These are phyloP conservation scores for Choreutis nemorana DNA, from an alignment of 2,888 invertebrate species.

Conservation along the genomic window DNA sequence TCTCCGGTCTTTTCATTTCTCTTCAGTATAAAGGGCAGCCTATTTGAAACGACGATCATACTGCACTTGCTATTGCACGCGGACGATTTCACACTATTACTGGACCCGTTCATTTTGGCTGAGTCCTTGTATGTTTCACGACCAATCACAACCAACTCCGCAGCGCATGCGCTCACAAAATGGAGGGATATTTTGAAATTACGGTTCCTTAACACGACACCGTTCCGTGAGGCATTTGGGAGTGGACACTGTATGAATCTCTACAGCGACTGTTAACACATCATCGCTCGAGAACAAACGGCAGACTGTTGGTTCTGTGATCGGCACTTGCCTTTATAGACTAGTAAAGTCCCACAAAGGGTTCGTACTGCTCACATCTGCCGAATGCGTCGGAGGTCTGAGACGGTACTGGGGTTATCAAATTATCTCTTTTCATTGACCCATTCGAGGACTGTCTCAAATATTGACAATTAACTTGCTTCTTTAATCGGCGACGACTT, in stretches of 20 bases:
- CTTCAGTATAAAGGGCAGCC: slow-evolving; percentile 86
- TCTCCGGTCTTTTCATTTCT: slow-evolving; percentile 75
- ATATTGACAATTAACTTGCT: slow-evolving; percentile 5
- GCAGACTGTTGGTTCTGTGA: slow-evolving; percentile 51
- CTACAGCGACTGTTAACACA: slow-evolving; percentile 30
- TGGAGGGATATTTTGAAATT: slow-evolving; percentile 37
- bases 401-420: slow-evolving; percentile 43
- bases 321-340: slow-evolving; percentile 54
- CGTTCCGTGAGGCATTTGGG: slow-evolving; percentile 5
- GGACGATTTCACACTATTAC: slow-evolving; percentile 37
- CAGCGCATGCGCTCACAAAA: slow-evolving; percentile 43
- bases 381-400: slow-evolving; percentile 36
- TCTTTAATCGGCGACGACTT: no score
- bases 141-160: slow-evolving; percentile 44
- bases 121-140: slow-evolving; percentile 29
- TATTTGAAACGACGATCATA: slow-evolving; percentile 91
- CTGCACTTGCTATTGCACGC: slow-evolving; percentile 70
- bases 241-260: slow-evolving; percentile 21
- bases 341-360: slow-evolving; percentile 13
- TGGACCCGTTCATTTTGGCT: slow-evolving; percentile 42
- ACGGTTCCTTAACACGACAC: background rate
- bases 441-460: slow-evolving; percentile 27
- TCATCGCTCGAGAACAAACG: slow-evolving; percentile 48
- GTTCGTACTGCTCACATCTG: slow-evolving; percentile 23
- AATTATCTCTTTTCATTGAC: slow-evolving; percentile 26